Evolutionary conservation across 2,797 vertebrate genomes (phyloP).

Genomic region (Channa striata): DNA sequence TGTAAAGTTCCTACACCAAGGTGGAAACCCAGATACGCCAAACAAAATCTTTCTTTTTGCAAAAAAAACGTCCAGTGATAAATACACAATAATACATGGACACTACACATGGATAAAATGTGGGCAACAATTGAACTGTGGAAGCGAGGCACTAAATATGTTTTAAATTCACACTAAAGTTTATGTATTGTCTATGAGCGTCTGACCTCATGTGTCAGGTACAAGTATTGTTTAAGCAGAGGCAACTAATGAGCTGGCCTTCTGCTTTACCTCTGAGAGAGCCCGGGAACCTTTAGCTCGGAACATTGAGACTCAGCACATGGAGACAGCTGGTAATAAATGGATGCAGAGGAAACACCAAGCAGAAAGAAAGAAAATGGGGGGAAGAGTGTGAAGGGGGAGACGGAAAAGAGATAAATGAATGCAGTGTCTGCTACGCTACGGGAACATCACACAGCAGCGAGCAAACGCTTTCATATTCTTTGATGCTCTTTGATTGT

Average conservation of each 20-base stretch:
- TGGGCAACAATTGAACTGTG: no score
- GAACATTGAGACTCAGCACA: conserved; percentile 56
- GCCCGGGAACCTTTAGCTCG: conserved; percentile 29
- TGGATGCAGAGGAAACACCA: conserved; percentile 48
- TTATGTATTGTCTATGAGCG: background rate
- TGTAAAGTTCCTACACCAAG: no score
- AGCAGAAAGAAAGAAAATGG: conserved; percentile 1
- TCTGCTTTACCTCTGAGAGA: conserved; percentile 24
- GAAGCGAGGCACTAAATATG: background rate
- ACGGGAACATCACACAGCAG: conserved; percentile 22
- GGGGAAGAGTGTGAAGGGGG: background rate
- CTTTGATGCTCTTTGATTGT: conserved; percentile 29
- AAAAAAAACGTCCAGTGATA: no score
- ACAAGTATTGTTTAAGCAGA: conserved; percentile 21
- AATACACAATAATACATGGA: no score
- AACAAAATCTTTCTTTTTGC: no score
- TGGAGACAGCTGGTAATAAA: conserved; percentile 41
- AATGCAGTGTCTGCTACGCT: conserved; percentile 56
- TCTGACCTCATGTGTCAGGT: conserved; percentile 18
- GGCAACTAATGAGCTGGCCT: conserved; percentile 32
- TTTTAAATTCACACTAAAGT: conserved; percentile 18
- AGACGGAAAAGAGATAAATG: conserved; percentile 36
- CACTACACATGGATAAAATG: no score
- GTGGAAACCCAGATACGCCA: no score
- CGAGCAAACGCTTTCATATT: conserved; percentile 12